These are phyloP conservation scores for Sylvia atricapilla DNA, from an alignment of 2,113 vertebrate genomes.

Conservation along the genomic window DNA sequence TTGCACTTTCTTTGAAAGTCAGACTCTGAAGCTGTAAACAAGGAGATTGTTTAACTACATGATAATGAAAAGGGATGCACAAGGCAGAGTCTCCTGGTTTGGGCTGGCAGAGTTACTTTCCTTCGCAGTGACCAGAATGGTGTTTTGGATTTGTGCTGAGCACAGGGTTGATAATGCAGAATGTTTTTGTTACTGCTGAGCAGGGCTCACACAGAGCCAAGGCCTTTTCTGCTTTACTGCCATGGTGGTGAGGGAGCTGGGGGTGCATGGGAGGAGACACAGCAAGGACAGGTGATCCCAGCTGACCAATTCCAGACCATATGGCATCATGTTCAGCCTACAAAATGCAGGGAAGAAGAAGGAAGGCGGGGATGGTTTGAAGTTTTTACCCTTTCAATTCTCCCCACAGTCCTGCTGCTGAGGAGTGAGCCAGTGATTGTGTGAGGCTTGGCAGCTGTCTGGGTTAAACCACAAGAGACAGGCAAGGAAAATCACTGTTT, in stretches of 20 bases:
- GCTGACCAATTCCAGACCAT: not conserved
- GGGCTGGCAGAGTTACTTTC: not conserved
- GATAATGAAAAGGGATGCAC: not conserved
- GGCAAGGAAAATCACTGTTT: not conserved
- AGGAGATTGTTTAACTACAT: not conserved
- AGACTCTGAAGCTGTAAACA: not conserved
- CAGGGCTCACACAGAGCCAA: not conserved
- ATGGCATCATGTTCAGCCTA: not conserved
- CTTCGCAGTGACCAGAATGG: not conserved
- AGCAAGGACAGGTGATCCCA: not conserved
- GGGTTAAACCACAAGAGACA: not conserved
- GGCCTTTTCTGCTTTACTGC: not conserved
- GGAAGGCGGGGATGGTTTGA: not conserved
- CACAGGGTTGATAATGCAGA: not conserved
- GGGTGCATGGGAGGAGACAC: not conserved
- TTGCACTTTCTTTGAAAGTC: not conserved
- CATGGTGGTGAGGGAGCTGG: accelerated
- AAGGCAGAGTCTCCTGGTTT: not conserved
- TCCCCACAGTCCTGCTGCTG: not conserved
- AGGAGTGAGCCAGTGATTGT: not conserved
- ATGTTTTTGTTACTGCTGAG: not conserved
- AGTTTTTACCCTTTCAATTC: not conserved
- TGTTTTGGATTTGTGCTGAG: not conserved
- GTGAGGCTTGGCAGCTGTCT: not conserved
- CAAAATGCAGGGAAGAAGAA: not conserved